Evolutionary conservation across 2,113 vertebrate species (phyloP).

Genomic region (Rhagologus leucostigma): DNA sequence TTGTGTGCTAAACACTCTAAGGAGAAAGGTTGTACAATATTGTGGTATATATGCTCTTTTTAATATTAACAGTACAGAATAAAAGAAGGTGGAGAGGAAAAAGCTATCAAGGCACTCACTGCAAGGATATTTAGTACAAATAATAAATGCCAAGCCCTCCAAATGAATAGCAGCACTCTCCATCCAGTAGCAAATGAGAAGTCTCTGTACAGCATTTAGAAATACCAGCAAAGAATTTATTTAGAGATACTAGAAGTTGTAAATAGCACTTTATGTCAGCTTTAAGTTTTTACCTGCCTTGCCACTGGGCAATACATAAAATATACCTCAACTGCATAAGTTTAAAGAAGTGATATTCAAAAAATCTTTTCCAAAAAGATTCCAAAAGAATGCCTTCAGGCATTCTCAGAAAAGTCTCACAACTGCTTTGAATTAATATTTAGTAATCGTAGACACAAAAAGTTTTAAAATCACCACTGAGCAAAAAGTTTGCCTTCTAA

Average conservation of each 20-base stretch:
- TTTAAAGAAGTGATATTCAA: not conserved
- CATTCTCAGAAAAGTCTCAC: not conserved
- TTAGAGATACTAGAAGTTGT: not conserved
- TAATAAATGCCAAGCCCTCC: not conserved
- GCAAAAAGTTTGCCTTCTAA: not conserved
- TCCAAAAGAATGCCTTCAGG: not conserved
- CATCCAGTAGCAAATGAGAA: not conserved
- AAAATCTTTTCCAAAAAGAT: not conserved
- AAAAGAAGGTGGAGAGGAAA: not conserved
- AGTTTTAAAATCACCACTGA: not conserved
- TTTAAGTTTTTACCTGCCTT: not conserved
- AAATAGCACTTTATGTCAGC: not conserved
- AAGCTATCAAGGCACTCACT: not conserved
- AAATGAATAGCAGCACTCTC: not conserved
- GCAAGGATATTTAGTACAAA: not conserved
- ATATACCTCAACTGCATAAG: rapidly evolving
- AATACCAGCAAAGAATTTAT: not conserved
- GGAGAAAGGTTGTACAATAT: not conserved
- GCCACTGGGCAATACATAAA: not conserved
- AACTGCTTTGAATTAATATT: not conserved
- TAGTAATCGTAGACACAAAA: rapidly evolving
- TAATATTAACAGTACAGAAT: not conserved
- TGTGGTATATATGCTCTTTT: not conserved
- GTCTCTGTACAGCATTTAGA: not conserved
- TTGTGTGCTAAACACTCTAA: not conserved